Conservation (phyloP, 2,888 invertebrate species). For the Blastobasis lacticolella region DNA sequence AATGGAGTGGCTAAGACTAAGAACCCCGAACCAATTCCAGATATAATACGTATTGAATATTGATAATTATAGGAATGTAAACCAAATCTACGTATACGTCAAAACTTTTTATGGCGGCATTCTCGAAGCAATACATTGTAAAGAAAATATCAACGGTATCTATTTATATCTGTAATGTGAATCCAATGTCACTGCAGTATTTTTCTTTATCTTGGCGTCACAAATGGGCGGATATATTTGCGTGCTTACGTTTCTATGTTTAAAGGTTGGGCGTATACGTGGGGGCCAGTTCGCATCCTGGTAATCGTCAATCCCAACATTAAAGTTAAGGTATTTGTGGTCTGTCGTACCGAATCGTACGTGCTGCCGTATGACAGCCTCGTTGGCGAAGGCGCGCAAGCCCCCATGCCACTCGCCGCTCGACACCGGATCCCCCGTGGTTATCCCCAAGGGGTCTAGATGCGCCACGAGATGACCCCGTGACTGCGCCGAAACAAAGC, state of each 20-base stretch:
- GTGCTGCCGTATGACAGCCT: conserved; percentile 69
- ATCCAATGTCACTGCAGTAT: too few relatives aligned
- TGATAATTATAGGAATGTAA: conserved; percentile 28
- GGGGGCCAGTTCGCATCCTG: conserved; percentile 27
- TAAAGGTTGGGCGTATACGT: neutral
- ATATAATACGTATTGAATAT: conserved; percentile 23
- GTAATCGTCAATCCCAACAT: conserved; percentile 42
- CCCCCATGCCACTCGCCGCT: conserved; percentile 68
- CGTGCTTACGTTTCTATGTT: too few relatives aligned
- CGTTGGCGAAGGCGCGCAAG: conserved; percentile 66
- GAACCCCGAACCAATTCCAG: conserved; percentile 30
- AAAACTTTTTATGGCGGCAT: too few relatives aligned
- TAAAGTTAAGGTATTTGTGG: conserved; percentile 14
- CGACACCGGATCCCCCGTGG: conserved; percentile 77
- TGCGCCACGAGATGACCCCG: conserved; percentile 95
- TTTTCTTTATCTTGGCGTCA: too few relatives aligned
- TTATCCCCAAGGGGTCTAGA: conserved; percentile 94
- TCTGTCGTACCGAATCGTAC: conserved; percentile 68
- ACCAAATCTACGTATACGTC: conserved; percentile 10
- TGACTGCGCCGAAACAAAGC: conserved; percentile 75
- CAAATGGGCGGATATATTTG: too few relatives aligned
- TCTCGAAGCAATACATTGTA: too few relatives aligned
- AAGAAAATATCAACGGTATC: too few relatives aligned
- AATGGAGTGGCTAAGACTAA: conserved; percentile 9
- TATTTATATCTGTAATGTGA: too few relatives aligned